Percentiles rank a stretch among this genome's conserved stretches.
phyloP scores from a whole-genome alignment of 2,113 vertebrate genomes.

The Nycticryphes semicollaris region DNA sequence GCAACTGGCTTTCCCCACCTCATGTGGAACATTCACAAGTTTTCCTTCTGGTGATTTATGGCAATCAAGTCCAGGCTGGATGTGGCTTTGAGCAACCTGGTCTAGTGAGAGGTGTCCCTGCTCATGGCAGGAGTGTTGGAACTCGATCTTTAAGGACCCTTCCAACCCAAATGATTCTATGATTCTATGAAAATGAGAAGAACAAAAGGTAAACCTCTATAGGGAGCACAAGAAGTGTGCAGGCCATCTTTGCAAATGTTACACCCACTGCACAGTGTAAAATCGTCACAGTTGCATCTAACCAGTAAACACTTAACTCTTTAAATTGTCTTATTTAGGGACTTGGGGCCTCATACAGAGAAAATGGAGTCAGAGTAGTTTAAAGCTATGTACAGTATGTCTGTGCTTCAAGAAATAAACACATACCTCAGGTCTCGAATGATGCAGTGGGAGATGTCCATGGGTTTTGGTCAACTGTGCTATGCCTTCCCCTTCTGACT shows the following conservation, averaged over 20 bases:
- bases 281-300: neutral
- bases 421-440: neutral
- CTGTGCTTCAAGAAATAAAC: neutral
- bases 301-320: neutral
- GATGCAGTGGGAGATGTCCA: neutral
- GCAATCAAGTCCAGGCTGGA: neutral
- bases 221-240: neutral
- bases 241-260: neutral
- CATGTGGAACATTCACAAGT: neutral
- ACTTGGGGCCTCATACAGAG: neutral
- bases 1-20: neutral
- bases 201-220: neutral
- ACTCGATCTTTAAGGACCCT: too few species aligned
- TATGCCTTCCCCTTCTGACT: neutral
- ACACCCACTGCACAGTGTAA: fast-evolving
- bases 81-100: too few species aligned
- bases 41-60: neutral
- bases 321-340: neutral
- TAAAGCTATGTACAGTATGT: neutral
- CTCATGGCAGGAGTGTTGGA: too few species aligned
- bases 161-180: too few species aligned
- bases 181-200: neutral
- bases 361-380: neutral
- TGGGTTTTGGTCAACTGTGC: neutral
- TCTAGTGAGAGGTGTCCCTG: too few species aligned